Evolutionary conservation across 2,888 invertebrate species (phyloP).

Genomic region (Xanthorhoe designata): DNA sequence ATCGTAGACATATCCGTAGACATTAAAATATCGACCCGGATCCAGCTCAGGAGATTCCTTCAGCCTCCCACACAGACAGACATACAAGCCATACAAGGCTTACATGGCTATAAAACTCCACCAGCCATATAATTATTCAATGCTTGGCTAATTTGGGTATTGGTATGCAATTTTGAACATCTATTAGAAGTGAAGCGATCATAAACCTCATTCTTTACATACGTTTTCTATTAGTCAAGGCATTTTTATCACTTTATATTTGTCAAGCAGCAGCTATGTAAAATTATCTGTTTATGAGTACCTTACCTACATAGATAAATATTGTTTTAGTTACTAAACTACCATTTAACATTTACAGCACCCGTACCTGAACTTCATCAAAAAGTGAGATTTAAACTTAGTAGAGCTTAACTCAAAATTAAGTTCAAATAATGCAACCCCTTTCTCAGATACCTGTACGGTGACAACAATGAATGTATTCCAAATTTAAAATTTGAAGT

Average conservation of each 20-base stretch:
- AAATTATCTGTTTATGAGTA: too few relatives aligned
- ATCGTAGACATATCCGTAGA: slow-evolving; percentile 7
- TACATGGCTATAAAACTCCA: slow-evolving; percentile 31
- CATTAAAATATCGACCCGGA: slow-evolving; percentile 26
- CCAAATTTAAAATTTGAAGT: slow-evolving; percentile 8
- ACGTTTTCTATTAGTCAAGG: slow-evolving; percentile 11
- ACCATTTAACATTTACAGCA: too few relatives aligned
- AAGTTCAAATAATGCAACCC: too few relatives aligned
- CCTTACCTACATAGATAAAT: too few relatives aligned
- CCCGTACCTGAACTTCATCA: too few relatives aligned
- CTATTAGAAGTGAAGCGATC: slow-evolving; percentile 14
- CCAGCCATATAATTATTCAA: slow-evolving; percentile 29
- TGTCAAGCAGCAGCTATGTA: not conserved
- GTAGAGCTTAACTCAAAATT: too few relatives aligned
- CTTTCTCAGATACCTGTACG: not conserved
- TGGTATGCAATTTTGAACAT: slow-evolving; percentile 27
- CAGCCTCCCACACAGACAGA: slow-evolving; percentile 30
- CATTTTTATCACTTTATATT: slow-evolving; percentile 11
- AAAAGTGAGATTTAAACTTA: too few relatives aligned
- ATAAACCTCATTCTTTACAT: slow-evolving; percentile 22
- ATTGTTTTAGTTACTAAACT: too few relatives aligned
- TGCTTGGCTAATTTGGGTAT: slow-evolving; percentile 17
- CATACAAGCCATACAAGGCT: slow-evolving; percentile 39
- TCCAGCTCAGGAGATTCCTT: slow-evolving; percentile 26
- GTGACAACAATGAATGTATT: not conserved